Evolutionary conservation across 2,888 invertebrate species (phyloP).

Genomic region (Pristionchus mayeri): DNA sequence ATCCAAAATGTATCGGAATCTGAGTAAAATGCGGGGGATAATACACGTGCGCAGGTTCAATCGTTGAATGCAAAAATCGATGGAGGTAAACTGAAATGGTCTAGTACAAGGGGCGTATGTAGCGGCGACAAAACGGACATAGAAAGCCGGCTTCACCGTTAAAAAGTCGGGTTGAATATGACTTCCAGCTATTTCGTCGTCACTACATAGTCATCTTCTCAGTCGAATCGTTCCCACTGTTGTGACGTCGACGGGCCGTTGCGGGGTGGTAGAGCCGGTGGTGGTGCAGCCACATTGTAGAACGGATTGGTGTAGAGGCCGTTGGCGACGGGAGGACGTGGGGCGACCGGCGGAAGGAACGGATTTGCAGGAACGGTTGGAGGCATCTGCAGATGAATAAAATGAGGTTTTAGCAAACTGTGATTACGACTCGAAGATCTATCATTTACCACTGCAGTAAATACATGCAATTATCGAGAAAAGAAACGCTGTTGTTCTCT

Average conservation of each 20-base stretch:
- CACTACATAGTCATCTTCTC: too few species aligned
- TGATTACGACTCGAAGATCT: too few species aligned
- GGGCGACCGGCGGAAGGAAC: neutral
- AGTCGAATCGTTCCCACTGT: constrained; percentile 44
- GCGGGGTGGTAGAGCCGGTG: neutral
- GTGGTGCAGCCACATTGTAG: constrained; percentile 16
- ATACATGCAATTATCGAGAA: too few species aligned
- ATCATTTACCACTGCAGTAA: too few species aligned
- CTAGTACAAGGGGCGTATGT: too few species aligned
- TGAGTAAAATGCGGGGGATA: neutral
- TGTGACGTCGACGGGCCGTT: neutral
- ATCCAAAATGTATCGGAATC: neutral
- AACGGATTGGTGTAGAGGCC: constrained; percentile 44
- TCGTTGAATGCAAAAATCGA: neutral
- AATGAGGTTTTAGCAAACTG: too few species aligned
- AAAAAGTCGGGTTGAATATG: too few species aligned
- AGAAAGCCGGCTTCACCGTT: too few species aligned
- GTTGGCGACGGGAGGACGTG: neutral
- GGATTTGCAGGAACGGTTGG: neutral
- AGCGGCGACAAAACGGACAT: too few species aligned
- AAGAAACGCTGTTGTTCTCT: too few species aligned
- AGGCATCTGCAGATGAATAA: constrained; percentile 19
- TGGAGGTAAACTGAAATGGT: too few species aligned
- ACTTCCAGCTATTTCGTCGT: too few species aligned
- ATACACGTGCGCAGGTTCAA: neutral